Evolutionary conservation across 2,113 vertebrate species (phyloP).

Genomic region (Albula goreensis): DNA sequence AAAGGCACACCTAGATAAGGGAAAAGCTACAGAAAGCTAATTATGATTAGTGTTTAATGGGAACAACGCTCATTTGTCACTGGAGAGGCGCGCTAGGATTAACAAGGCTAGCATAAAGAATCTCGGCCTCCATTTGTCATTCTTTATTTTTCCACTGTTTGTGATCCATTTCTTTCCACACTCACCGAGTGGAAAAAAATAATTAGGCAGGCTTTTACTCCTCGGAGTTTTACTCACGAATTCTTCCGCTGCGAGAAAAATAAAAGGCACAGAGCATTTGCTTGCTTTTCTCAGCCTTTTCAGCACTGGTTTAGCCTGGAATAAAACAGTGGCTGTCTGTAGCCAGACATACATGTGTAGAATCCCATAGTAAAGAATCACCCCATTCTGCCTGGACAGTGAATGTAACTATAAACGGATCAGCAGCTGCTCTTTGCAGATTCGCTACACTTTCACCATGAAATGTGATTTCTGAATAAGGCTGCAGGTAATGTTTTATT

Average conservation of each 20-base stretch:
- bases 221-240: background rate
- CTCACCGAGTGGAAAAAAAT: background rate
- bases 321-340: background rate
- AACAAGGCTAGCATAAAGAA: background rate
- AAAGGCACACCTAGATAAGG: background rate
- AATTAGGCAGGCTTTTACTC: background rate
- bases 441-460: background rate
- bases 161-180: background rate
- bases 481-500: constrained; percentile 1
- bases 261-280: background rate
- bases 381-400: background rate
- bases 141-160: background rate
- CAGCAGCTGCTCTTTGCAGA: background rate
- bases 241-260: background rate
- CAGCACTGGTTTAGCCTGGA: background rate
- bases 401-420: background rate
- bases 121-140: background rate
- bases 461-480: background rate
- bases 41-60: background rate
- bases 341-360: background rate
- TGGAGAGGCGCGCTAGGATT: background rate
- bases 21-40: background rate
- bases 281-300: background rate
- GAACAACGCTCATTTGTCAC: background rate
- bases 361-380: background rate